phyloP scores from a whole-genome alignment of 2,113 vertebrate genomes.

The Acrocephalus arundinaceus region DNA sequence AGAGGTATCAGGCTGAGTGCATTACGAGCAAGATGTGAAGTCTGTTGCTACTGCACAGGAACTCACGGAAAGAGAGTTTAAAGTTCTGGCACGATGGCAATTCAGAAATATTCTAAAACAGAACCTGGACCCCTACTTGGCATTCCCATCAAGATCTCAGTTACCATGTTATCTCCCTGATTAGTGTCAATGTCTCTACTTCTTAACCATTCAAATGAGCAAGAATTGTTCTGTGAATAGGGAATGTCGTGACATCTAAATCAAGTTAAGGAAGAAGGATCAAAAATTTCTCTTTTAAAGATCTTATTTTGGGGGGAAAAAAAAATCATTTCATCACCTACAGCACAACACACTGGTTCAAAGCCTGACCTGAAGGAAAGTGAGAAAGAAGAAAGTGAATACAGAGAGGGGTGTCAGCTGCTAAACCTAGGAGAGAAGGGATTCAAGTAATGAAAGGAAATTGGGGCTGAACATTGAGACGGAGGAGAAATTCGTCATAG shows the following conservation, averaged over 20 bases:
- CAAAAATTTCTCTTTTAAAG: not conserved
- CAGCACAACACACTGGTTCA: not conserved
- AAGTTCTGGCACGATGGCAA: not conserved
- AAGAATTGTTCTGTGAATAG: not conserved
- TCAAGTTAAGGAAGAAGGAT: not conserved
- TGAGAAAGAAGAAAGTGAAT: slow-evolving; percentile 26
- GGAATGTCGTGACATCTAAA: not conserved
- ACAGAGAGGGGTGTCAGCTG: not conserved
- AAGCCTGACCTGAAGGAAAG: slow-evolving; percentile 38
- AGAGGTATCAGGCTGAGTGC: not conserved
- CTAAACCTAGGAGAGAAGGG: not conserved
- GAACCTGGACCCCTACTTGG: not conserved
- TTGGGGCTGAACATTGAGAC: slow-evolving; percentile 6
- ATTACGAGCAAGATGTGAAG: not conserved
- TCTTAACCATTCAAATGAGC: not conserved
- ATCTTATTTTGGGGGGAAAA: rapidly evolving
- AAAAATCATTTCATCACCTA: not conserved
- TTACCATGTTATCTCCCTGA: not conserved
- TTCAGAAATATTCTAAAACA: not conserved
- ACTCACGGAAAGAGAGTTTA: not conserved
- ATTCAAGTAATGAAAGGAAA: slow-evolving; percentile 32
- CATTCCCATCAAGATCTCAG: not conserved
- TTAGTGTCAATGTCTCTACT: not conserved
- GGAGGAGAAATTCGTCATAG: not conserved
- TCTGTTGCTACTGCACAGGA: not conserved